Conservation (phyloP, 1,140 invertebrate species). For the Drosophila subobscura region DNA sequence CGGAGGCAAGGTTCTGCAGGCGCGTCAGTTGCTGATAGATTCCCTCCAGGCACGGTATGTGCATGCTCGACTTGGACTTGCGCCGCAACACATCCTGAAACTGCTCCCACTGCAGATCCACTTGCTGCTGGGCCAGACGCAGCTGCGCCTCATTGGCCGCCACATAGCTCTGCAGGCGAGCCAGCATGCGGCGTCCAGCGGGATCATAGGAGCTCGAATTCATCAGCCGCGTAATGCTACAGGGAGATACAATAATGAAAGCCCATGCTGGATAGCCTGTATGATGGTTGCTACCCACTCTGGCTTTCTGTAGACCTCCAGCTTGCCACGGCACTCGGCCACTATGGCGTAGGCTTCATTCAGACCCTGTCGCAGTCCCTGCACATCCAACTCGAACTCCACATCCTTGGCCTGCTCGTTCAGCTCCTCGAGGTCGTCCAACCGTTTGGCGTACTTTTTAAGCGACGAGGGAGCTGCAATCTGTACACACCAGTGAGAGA, state of each 20-base stretch:
- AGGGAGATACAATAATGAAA: background rate
- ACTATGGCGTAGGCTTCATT: constrained; percentile 87
- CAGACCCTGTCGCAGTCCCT: constrained; percentile 85
- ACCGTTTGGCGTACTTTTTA: constrained; percentile 83
- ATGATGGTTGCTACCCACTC: constrained; percentile 81
- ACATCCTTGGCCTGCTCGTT: constrained; percentile 84
- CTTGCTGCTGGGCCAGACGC: constrained; percentile 85
- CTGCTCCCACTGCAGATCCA: constrained; percentile 87
- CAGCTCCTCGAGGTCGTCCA: constrained; percentile 85
- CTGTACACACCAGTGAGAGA: constrained; percentile 45
- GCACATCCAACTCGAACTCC: constrained; percentile 74
- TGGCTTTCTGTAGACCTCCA: constrained; percentile 84
- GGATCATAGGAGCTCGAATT: constrained; percentile 81
- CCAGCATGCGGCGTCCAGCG: constrained; percentile 85
- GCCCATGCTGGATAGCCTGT: background rate
- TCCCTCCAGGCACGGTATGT: constrained; percentile 87
- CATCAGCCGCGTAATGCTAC: constrained; percentile 66
- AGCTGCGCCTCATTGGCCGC: constrained; percentile 87
- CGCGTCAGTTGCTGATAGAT: constrained; percentile 88
- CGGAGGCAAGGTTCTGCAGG: constrained; percentile 86
- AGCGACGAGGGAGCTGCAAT: constrained; percentile 85
- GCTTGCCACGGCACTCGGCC: constrained; percentile 86
- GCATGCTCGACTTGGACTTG: constrained; percentile 83
- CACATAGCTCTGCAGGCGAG: constrained; percentile 85
- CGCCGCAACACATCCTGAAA: constrained; percentile 84